A percentile compares a stretch with the other conserved stretches of the same genome.
phyloP scores from a whole-genome alignment of 2,888 invertebrate species.

The Pogonocherus hispidulus region DNA sequence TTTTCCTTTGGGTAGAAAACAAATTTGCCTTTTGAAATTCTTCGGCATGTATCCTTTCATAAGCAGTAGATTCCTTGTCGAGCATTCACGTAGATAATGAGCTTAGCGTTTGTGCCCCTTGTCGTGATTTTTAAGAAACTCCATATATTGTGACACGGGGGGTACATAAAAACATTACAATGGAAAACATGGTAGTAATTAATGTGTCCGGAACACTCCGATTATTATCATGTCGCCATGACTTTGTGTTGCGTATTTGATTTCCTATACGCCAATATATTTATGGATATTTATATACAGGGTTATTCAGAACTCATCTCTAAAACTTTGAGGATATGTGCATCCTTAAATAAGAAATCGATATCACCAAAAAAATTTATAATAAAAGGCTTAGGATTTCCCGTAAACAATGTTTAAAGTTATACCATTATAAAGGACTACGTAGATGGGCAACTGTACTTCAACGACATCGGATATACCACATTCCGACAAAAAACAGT shows the following conservation, averaged over 20 bases:
- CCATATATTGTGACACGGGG: slow-evolving; percentile 68
- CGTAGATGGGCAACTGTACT: too few species aligned
- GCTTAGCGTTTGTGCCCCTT: slow-evolving; percentile 42
- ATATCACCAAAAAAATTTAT: too few species aligned
- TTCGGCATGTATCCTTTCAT: slow-evolving; percentile 65
- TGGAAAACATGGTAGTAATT: slow-evolving; percentile 65
- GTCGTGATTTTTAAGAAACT: slow-evolving; percentile 61
- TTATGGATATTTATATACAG: too few species aligned
- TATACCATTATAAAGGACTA: too few species aligned
- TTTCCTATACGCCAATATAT: too few species aligned
- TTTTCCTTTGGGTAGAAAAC: slow-evolving; percentile 55
- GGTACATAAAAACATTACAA: slow-evolving; percentile 66
- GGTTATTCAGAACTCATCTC: too few species aligned
- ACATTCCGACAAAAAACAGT: too few species aligned
- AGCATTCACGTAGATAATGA: slow-evolving; percentile 59
- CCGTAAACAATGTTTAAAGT: too few species aligned
- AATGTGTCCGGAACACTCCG: slow-evolving; percentile 71
- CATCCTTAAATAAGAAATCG: too few species aligned
- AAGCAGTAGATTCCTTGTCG: slow-evolving; percentile 44
- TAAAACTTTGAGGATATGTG: too few species aligned
- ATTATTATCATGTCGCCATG: not conserved
- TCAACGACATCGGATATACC: too few species aligned
- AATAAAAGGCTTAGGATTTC: too few species aligned
- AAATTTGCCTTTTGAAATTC: slow-evolving; percentile 66
- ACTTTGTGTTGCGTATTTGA: not conserved